These are phyloP conservation scores for Heliconius melpomene DNA, from an alignment of 1,140 invertebrate genomes.

Conservation along the genomic window DNA sequence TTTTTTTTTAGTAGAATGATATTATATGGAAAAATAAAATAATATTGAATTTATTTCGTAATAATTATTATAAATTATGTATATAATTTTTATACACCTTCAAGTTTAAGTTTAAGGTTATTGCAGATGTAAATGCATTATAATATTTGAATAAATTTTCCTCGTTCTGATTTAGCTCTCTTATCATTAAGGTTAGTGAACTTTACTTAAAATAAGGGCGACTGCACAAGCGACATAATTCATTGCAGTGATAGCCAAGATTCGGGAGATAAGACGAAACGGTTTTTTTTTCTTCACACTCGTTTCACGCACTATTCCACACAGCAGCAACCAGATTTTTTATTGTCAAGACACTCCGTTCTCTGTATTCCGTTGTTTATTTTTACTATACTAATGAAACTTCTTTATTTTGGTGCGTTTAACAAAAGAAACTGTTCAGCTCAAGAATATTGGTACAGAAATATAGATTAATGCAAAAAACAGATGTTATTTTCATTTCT, in stretches of 20 bases:
- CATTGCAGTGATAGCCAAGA: neutral
- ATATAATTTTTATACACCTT: constrained; percentile 5
- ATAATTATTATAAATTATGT: neutral
- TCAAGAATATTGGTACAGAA: too few relatives aligned
- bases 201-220: constrained; percentile 39
- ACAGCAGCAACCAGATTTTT: neutral
- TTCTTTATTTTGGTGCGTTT: too few relatives aligned
- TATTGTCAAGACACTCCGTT: too few relatives aligned
- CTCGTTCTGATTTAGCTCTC: constrained; percentile 39
- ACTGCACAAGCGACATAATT: constrained; percentile 27
- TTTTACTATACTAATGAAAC: too few relatives aligned
- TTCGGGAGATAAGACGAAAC: neutral
- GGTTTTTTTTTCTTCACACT: neutral
- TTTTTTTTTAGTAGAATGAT: too few relatives aligned
- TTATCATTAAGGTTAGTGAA: constrained; percentile 48
- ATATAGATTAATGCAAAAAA: too few relatives aligned
- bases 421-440: too few relatives aligned
- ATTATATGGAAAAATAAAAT: too few relatives aligned
- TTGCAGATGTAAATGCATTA: constrained; percentile 22
- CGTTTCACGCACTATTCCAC: neutral
- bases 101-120: constrained; percentile 42
- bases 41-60: neutral
- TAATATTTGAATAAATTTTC: constrained; percentile 38
- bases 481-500: too few relatives aligned
- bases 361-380: too few relatives aligned